A percentile compares a stretch with the other conserved stretches of the same genome.
phyloP scores from a whole-genome alignment of 2,797 vertebrate species.

The Parotocinclus haroldoi region DNA sequence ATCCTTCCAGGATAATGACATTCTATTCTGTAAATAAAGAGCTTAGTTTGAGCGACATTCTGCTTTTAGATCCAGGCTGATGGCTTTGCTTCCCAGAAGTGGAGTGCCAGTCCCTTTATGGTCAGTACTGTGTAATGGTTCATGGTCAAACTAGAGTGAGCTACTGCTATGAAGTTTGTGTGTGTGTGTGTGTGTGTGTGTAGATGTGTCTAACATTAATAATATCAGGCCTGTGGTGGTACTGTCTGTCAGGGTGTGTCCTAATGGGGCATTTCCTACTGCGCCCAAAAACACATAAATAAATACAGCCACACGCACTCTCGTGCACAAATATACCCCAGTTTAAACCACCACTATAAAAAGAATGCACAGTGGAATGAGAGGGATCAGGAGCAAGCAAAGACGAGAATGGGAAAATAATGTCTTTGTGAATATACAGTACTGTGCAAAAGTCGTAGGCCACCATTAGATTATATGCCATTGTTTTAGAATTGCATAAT shows the following conservation, averaged over 20 bases:
- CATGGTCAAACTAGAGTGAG: slow-evolving; percentile 27
- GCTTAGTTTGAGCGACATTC: not conserved
- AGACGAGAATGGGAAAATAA: slow-evolving; percentile 9
- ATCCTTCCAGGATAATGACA: too few species aligned
- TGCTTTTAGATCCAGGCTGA: not conserved
- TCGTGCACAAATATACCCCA: slow-evolving; percentile 25
- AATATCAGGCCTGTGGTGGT: slow-evolving; percentile 56
- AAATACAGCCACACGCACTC: slow-evolving; percentile 52
- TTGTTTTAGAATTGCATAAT: too few species aligned
- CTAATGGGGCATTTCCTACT: slow-evolving; percentile 79
- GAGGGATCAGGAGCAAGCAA: slow-evolving; percentile 7
- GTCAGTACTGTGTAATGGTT: slow-evolving; percentile 31
- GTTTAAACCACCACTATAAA: slow-evolving; percentile 53
- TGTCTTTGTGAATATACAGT: not conserved
- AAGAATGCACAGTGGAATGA: slow-evolving; percentile 15
- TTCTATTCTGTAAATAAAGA: not conserved
- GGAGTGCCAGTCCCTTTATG: slow-evolving; percentile 29
- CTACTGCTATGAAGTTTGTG: slow-evolving; percentile 19
- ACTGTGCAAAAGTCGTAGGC: too few species aligned
- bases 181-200: not conserved
- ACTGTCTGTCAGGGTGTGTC: slow-evolving; percentile 54
- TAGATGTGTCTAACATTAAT: slow-evolving; percentile 55
- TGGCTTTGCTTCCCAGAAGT: not conserved
- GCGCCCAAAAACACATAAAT: slow-evolving; percentile 71
- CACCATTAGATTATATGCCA: too few species aligned